These are phyloP conservation scores for Pyrrhosoma nymphula DNA, from an alignment of 2,888 invertebrate genomes.

Conservation along the genomic window DNA sequence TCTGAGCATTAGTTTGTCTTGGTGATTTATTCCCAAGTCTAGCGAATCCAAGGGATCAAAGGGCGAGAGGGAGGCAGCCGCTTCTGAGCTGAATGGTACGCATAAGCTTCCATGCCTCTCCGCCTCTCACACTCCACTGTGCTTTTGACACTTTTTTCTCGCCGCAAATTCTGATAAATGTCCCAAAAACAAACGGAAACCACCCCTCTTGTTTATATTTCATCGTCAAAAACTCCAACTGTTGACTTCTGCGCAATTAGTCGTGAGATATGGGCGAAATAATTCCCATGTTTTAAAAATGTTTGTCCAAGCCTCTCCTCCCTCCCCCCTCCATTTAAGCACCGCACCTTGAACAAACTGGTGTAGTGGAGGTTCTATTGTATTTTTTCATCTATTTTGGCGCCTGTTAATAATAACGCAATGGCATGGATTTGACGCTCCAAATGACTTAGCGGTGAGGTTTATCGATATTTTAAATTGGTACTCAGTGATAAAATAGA, in stretches of 20 bases:
- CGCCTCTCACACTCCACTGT: background rate
- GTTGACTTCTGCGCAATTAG: background rate
- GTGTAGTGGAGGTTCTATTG: too few species aligned
- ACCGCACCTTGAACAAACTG: too few species aligned
- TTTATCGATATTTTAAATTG: too few species aligned
- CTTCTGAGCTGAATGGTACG: too few species aligned
- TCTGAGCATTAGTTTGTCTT: background rate
- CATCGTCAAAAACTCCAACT: background rate
- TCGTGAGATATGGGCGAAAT: background rate
- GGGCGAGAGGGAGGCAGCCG: background rate
- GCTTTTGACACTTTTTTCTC: background rate
- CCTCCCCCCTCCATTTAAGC: too few species aligned
- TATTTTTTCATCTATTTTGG: too few species aligned
- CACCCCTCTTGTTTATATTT: background rate
- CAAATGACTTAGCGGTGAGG: too few species aligned
- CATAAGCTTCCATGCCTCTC: background rate
- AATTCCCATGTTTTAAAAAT: background rate
- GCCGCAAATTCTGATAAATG: conserved; percentile 18
- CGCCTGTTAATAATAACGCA: too few species aligned
- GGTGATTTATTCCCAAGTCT: background rate
- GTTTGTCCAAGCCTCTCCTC: too few species aligned
- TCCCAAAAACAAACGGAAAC: background rate
- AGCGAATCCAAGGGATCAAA: background rate
- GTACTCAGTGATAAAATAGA: too few species aligned
- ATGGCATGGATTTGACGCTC: too few species aligned